Percentiles rank a stretch among this genome's conserved stretches.
These are phyloP conservation scores for Heliocidaris erythrogramma DNA, from an alignment of 35 echinoderm and acorn worm genomes.

Conservation along the genomic window DNA sequence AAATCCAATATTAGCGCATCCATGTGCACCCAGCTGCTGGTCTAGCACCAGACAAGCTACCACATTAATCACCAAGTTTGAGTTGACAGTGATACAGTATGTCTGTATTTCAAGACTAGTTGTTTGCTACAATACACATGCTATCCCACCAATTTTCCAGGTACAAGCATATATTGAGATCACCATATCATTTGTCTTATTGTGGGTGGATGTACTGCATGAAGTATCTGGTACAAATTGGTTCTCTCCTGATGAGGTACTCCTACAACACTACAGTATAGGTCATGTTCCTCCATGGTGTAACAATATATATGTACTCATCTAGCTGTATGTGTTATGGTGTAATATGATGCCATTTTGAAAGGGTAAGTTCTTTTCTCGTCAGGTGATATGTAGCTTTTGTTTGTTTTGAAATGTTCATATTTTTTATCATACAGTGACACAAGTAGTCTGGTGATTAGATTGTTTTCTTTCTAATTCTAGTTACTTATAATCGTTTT, in stretches of 20 bases:
- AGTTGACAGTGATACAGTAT: background rate
- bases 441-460: no score
- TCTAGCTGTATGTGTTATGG: background rate
- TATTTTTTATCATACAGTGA: no score
- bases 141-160: background rate
- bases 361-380: background rate
- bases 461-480: no score
- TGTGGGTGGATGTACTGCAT: background rate
- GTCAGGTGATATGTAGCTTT: background rate
- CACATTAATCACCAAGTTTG: no score
- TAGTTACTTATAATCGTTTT: no score
- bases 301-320: background rate
- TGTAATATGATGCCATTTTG: background rate
- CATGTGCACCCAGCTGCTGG: no score
- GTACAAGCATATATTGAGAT: background rate
- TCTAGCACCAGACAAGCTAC: no score
- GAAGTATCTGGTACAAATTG: background rate
- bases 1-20: no score
- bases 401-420: background rate
- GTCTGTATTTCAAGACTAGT: background rate
- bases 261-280: no score
- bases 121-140: background rate
- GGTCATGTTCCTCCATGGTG: no score
- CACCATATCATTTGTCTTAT: background rate
- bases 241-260: no score